Evolutionary conservation across 2,888 invertebrate genomes (phyloP).

Genomic region (Mimachlamys varia): DNA sequence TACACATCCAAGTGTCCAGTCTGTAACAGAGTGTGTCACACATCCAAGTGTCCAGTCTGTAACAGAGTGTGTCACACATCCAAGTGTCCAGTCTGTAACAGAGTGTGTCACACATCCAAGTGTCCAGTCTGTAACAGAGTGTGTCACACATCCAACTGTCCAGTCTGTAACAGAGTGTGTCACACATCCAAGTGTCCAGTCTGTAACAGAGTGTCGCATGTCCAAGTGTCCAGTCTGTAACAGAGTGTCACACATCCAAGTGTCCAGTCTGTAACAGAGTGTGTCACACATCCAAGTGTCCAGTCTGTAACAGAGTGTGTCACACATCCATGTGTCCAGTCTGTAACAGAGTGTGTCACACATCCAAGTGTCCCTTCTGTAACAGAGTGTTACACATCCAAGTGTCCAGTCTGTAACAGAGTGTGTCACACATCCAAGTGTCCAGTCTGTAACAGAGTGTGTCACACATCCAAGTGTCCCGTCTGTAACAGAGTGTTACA

Average conservation of each 20-base stretch:
- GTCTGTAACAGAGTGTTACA: not conserved
- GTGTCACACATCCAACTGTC: slow-evolving; percentile 43
- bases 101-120: slow-evolving; percentile 56
- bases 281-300: no score
- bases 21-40: slow-evolving; percentile 52
- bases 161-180: slow-evolving; percentile 65
- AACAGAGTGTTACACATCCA: not conserved
- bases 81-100: slow-evolving; percentile 63
- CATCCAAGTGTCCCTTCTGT: not conserved
- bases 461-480: not conserved
- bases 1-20: slow-evolving; percentile 53
- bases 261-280: no score
- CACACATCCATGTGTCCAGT: no score
- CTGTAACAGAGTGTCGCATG: not conserved
- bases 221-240: slow-evolving; percentile 62
- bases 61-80: not conserved
- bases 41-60: not conserved
- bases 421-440: not conserved
- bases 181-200: slow-evolving; percentile 11
- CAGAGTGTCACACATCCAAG: slow-evolving; percentile 47
- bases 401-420: not conserved
- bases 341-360: not conserved
- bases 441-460: not conserved
- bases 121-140: not conserved
- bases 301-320: not conserved